Percentiles rank a stretch among this genome's conserved stretches.
Conservation (phyloP, 1,140 invertebrate genomes). For the Cheumatopsyche charites region DNA sequence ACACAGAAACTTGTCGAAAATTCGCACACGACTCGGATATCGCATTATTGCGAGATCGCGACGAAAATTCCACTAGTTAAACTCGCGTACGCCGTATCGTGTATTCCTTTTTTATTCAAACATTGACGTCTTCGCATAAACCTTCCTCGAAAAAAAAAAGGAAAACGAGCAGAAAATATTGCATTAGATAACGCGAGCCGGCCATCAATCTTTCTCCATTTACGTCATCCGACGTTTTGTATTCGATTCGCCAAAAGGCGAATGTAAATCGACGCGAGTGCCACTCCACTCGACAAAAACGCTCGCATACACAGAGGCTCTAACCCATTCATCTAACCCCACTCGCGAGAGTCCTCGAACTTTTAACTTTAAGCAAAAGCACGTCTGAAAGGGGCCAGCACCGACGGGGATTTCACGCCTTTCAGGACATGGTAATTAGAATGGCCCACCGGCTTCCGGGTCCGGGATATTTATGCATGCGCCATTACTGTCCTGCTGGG, state of each 20-base stretch:
- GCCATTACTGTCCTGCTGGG: slow-evolving; percentile 24
- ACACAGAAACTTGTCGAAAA: too few relatives aligned
- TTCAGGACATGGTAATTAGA: slow-evolving; percentile 42
- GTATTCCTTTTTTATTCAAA: too few relatives aligned
- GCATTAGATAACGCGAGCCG: neutral
- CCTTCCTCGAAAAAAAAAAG: too few relatives aligned
- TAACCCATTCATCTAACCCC: neutral
- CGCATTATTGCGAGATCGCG: too few relatives aligned
- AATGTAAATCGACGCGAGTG: slow-evolving; percentile 5
- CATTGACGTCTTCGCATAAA: too few relatives aligned
- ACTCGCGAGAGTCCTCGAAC: neutral
- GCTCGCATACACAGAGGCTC: neutral
- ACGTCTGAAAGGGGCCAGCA: neutral
- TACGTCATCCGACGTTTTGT: slow-evolving; percentile 14
- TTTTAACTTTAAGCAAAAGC: neutral
- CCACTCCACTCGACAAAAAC: neutral
- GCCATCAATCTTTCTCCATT: slow-evolving; percentile 22
- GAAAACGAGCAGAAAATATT: slow-evolving; percentile 11
- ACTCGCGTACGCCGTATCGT: too few relatives aligned
- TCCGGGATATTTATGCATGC: slow-evolving; percentile 35
- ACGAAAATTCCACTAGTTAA: too few relatives aligned
- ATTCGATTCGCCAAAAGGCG: slow-evolving; percentile 13
- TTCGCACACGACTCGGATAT: too few relatives aligned
- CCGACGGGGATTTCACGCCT: slow-evolving; percentile 38
- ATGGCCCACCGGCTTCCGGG: neutral